Evolutionary conservation across 2,113 vertebrate genomes (phyloP), one percentile per base, ranked within the genome.

Genomic region (Geococcyx californianus): DNA sequence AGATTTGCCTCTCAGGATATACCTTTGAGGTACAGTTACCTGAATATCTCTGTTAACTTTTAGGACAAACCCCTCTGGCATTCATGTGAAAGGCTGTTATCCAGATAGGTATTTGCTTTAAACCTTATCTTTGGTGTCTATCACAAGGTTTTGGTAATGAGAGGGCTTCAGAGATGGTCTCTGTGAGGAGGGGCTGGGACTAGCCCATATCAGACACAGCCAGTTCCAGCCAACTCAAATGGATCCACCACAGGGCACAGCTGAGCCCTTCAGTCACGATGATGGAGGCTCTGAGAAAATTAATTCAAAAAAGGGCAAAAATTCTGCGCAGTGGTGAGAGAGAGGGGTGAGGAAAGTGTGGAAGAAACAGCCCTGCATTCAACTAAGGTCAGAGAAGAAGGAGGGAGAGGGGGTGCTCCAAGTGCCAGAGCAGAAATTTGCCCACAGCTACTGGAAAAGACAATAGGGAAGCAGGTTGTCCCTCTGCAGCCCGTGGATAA

Each of bases 321-420:
- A 4, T 0, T 0, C 10, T 33, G 6, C 59, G 44, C 10, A 49
- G 7, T 8, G 63, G 9, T 5, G 9, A 49, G 11, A 74, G 13
- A 44, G 3, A 47, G 17, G 33, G 63, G 6, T n/a, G 16, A 59
- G 12, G 21, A 51, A 73, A 87, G 55, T 33, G 13, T 49, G 17
- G 84, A 7, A 67, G 31, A 19, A 81, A 25, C 8, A 49, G 24
- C 21, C 8, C 20, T 49, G 67, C 19, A 84, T 13, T 21, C 12
- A n/a, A n/a, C 19, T 11, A 44, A 20, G 10, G 13, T 25, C 26
- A 80, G 45, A 62, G 14, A 33, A 74, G 19, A 25, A 86, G 31
- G 24, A 58, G 11, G 3, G 5, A 9, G 13, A 77, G 21, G 16
- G 68, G 2, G 13, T 28, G 4, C 11, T 56, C 19, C 19, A 47